A percentile compares a stretch with the other conserved stretches of the same genome.
Evolutionary conservation across 1,140 invertebrate genomes (phyloP).

Genomic region (Drosophila pectinifera): DNA sequence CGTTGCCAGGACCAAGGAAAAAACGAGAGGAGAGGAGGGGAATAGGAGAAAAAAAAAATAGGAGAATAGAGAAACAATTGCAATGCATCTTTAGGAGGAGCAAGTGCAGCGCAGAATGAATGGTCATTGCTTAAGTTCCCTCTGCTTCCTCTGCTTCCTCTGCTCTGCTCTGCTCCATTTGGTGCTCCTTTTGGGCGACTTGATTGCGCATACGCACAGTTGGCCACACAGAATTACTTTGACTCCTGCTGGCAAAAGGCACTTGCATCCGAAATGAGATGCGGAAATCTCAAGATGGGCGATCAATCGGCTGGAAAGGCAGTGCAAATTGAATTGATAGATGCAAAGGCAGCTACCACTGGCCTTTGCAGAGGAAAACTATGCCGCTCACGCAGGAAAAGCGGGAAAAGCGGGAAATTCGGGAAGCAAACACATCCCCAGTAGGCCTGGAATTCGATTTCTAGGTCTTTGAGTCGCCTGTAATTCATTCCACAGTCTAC

Average conservation of each 20-base stretch:
- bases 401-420: not conserved
- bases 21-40: not conserved
- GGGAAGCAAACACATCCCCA: no score
- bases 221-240: constrained; percentile 14
- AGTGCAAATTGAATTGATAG: constrained; percentile 28
- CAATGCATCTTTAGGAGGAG: constrained; percentile 54
- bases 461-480: no score
- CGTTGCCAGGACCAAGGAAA: constrained; percentile 29
- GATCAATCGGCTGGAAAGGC: constrained; percentile 29
- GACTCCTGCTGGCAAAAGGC: constrained; percentile 2
- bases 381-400: no score
- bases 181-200: constrained; percentile 9
- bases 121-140: constrained; percentile 63
- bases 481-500: no score
- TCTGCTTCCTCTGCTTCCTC: constrained; percentile 10
- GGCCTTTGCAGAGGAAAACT: constrained; percentile 23
- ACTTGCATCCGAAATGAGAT: constrained; percentile 28
- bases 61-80: constrained; percentile 51
- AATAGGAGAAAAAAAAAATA: constrained; percentile 11
- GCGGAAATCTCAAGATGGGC: constrained; percentile 23
- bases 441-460: no score
- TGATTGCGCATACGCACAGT: constrained; percentile 49
- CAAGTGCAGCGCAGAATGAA: constrained; percentile 55
- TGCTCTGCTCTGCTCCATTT: no score
- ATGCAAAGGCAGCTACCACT: no score